Conservation (phyloP, 2,797 vertebrate species). For the Clarias platycephalus region DNA sequence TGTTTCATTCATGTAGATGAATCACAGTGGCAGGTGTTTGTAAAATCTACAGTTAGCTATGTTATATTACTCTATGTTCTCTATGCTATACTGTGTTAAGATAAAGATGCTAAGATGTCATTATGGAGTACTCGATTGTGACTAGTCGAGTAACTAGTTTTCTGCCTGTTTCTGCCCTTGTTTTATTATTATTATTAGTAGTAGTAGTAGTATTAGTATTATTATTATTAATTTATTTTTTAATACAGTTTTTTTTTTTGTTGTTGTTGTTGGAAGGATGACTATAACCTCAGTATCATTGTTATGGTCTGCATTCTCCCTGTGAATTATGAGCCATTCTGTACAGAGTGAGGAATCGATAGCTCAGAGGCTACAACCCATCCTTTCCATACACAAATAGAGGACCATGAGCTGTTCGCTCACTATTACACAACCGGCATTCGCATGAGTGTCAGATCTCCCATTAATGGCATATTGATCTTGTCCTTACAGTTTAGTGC, state of each 20-base stretch:
- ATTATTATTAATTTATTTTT: not conserved
- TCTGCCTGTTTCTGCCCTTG: not conserved
- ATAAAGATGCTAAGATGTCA: not conserved
- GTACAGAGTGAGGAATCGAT: constrained; percentile 48
- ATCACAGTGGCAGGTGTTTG: not conserved
- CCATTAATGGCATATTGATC: constrained; percentile 76
- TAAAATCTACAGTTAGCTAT: not conserved
- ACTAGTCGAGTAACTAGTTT: not conserved
- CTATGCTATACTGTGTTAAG: not conserved
- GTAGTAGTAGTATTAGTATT: too few relatives aligned
- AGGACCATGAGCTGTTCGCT: constrained; percentile 59
- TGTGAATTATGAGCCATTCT: constrained; percentile 54
- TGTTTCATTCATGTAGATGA: not conserved
- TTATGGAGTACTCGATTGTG: not conserved
- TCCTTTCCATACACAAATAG: constrained; percentile 53
- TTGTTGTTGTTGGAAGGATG: constrained; percentile 27
- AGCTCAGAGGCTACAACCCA: constrained; percentile 51
- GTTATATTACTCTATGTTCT: not conserved
- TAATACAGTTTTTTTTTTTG: not conserved
- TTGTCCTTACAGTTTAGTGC: constrained; percentile 73
- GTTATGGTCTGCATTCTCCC: constrained; percentile 29
- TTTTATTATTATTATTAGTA: too few relatives aligned
- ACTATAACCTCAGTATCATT: constrained; percentile 6
- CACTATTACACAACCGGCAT: constrained; percentile 63
- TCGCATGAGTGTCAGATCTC: constrained; percentile 64